These are phyloP conservation scores for Amphiprion ocellaris DNA, from an alignment of 2,113 vertebrate genomes.

Conservation along the genomic window DNA sequence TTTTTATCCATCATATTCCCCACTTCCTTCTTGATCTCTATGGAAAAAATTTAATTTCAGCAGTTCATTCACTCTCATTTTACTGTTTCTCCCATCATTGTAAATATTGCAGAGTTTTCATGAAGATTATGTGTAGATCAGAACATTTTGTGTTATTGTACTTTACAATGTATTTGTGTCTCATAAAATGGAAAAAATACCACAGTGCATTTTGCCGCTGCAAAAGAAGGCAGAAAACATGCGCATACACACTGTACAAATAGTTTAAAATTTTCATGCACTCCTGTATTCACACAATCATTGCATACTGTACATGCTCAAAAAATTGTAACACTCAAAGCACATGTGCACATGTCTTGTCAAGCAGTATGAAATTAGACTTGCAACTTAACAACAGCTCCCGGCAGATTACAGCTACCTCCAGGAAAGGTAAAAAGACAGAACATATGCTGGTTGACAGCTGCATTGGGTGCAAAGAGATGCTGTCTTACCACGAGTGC, in stretches of 20 bases:
- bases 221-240: neutral
- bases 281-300: neutral
- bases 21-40: slow-evolving; percentile 3
- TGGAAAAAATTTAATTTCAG: slow-evolving; percentile 2
- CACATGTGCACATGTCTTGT: slow-evolving; percentile 29
- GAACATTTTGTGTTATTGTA: neutral
- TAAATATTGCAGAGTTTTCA: neutral
- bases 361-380: slow-evolving; percentile 66
- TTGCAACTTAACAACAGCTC: slow-evolving; percentile 65
- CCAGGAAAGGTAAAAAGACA: slow-evolving; percentile 59
- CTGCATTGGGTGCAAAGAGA: slow-evolving; percentile 66
- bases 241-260: neutral
- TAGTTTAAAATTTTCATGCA: slow-evolving; percentile 1
- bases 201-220: neutral
- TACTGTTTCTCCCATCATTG: neutral
- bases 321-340: neutral
- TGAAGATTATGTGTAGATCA: neutral
- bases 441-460: slow-evolving; percentile 74
- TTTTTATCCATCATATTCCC: slow-evolving; percentile 3
- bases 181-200: neutral
- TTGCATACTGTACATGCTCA: slow-evolving; percentile 4
- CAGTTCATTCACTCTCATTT: neutral
- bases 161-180: neutral
- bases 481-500: slow-evolving; percentile 52
- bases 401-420: slow-evolving; percentile 70